These are phyloP conservation scores for Glaucidium brasilianum DNA, from an alignment of 2,113 vertebrate genomes.

Conservation along the genomic window DNA sequence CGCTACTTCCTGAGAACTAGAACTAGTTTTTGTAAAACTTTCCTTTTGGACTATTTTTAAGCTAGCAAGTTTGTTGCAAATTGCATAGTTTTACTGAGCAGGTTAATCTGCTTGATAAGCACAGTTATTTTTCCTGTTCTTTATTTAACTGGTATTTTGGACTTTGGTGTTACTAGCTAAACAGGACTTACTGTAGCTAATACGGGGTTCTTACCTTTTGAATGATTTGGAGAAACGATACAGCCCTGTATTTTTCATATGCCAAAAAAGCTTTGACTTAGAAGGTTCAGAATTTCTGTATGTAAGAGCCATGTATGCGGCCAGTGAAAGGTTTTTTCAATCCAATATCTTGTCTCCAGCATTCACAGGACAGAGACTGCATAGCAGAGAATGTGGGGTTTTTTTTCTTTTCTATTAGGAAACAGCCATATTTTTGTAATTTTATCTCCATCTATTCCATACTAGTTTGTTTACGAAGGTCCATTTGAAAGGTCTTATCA, in stretches of 20 bases:
- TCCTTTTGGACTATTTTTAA: neutral
- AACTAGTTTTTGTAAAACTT: neutral
- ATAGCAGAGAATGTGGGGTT: neutral
- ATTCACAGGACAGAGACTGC: neutral
- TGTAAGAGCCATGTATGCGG: fast-evolving
- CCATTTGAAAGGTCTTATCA: neutral
- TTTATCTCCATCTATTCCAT: neutral
- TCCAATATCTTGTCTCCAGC: neutral
- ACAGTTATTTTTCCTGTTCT: neutral
- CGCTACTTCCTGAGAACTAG: neutral
- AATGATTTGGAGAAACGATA: neutral
- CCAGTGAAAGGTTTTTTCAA: neutral
- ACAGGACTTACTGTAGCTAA: neutral
- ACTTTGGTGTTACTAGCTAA: neutral
- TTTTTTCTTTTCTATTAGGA: neutral
- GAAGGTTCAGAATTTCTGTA: neutral
- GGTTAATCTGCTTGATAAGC: neutral
- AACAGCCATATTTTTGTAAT: neutral
- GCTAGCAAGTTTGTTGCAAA: neutral
- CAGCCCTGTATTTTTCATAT: neutral
- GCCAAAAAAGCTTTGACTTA: neutral
- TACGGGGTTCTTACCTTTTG: neutral
- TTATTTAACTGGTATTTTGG: neutral
- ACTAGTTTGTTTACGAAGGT: neutral
- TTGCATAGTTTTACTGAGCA: neutral